Conservation (phyloP, 2,113 vertebrate species). For the Chelonoidis abingdonii region DNA sequence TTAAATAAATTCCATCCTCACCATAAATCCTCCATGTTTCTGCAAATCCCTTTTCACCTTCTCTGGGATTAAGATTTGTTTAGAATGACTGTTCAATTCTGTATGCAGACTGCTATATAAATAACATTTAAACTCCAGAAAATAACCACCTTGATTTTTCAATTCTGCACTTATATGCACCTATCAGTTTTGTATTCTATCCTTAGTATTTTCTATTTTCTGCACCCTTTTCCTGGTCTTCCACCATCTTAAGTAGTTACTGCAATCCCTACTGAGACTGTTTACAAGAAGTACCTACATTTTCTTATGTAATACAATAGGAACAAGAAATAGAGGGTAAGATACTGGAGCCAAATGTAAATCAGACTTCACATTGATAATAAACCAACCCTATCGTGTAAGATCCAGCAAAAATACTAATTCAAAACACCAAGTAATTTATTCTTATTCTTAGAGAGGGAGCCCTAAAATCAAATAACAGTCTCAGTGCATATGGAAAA, state of each 20-base stretch:
- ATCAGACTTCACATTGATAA: conserved; percentile 20
- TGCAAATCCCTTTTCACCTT: background rate
- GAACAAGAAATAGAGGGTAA: background rate
- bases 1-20: background rate
- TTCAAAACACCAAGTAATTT: conserved; percentile 60
- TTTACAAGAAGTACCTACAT: background rate
- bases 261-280: background rate
- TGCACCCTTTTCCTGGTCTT: background rate
- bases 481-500: conserved; percentile 54
- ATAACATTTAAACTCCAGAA: background rate
- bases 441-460: conserved; percentile 24
- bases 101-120: background rate
- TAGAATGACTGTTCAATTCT: background rate
- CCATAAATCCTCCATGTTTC: background rate
- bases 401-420: conserved; percentile 60
- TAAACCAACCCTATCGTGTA: background rate
- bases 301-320: background rate
- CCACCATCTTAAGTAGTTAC: background rate
- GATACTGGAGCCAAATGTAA: conserved; percentile 1
- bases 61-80: background rate
- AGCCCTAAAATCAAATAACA: conserved; percentile 45
- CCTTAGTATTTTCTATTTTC: conserved; percentile 4
- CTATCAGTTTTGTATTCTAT: background rate
- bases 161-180: background rate
- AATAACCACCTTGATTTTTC: background rate